Evolutionary conservation across 2,113 vertebrate genomes (phyloP).

Genomic region (Amphiprion ocellaris): DNA sequence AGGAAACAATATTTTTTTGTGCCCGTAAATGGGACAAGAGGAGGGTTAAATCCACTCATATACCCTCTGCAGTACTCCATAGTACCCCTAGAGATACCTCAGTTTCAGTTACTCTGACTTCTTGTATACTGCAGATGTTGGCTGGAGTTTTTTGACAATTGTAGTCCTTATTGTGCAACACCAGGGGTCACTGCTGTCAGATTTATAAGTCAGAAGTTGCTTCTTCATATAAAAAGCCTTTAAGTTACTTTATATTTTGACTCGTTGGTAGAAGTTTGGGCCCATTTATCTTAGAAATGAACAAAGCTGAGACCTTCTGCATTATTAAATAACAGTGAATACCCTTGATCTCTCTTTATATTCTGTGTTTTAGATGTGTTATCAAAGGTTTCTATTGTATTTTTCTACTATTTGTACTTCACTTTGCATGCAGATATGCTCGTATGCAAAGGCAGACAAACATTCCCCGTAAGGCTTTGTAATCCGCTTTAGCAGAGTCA

Average conservation of each 20-base stretch:
- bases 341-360: neutral
- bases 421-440: neutral
- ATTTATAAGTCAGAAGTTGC: no score
- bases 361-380: neutral
- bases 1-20: no score
- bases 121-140: no score
- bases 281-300: no score
- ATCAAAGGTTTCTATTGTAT: neutral
- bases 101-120: no score
- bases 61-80: no score
- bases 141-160: no score
- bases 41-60: no score
- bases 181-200: slow-evolving; percentile 2
- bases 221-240: no score
- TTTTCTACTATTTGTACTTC: neutral
- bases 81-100: no score
- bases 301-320: neutral
- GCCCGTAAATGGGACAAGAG: no score
- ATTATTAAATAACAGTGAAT: neutral
- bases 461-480: neutral
- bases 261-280: neutral
- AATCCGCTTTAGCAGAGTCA: neutral
- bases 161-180: neutral
- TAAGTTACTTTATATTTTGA: neutral
- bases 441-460: neutral